Evolutionary conservation across 2,797 vertebrate genomes (phyloP), one percentile per base, ranked within the genome.

Genomic region (Oryzias dopingdopingensis): DNA sequence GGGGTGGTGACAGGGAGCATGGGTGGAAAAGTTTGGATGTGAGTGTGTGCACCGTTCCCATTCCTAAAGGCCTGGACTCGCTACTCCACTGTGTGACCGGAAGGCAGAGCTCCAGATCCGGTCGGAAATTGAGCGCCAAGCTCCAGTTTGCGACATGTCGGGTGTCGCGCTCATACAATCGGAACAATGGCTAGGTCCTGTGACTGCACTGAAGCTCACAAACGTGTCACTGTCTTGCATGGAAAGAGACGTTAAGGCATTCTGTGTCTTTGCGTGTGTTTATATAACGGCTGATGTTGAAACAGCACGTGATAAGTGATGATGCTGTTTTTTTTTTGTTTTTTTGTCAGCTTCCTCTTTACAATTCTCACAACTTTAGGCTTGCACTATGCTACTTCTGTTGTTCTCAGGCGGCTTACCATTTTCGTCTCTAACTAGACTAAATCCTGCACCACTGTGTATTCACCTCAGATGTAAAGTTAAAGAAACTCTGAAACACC

Each of bases 1-100:
- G 89, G 26, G 88, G 88, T 76, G 89, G 84, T 87, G 85, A 89
- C 81, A 59, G 87, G 74, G 82, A 80, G 80, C 73, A 79, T 77
- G 83, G 76, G 79, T 76, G 55, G 58, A 69, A 43, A 48, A 67
- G 42, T 66, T 50, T 58, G 54, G 60, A 51, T 10, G 50, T 53
- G 51, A 59, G 56, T 54, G 47, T 47, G 46, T 63, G 51, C 62
- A 61, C 59, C 60, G 61, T 59, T 74, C 48, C 65, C 59, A 10
- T 70, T 76, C 57, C 59, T 54, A 65, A 73, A 70, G 62, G 67
- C 80, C 64, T 48, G 71, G 69, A 78, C 61, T 62, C 59, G 51
- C 71, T 48, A 74, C 56, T 59, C 24, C 2, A n/a, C 67, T 47
- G 70, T 47, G 70, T 72, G 82, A 75, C 77, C 48, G 42, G 72